A percentile compares a stretch with the other conserved stretches of the same genome.
Evolutionary conservation across 1,140 invertebrate species (phyloP).

Genomic region (Ceratitis capitata): DNA sequence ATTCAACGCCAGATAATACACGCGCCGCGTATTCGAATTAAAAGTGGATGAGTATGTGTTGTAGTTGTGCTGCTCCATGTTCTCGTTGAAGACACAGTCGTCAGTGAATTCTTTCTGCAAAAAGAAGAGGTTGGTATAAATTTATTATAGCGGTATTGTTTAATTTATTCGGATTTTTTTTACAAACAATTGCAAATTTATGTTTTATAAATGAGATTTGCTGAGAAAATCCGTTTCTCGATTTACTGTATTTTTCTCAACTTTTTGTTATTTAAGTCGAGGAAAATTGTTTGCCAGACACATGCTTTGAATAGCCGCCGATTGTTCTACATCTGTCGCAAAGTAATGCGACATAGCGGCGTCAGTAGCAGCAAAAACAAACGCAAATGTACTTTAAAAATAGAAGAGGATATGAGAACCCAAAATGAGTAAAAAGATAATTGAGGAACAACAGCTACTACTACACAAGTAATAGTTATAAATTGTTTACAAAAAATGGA

Average conservation of each 20-base stretch:
- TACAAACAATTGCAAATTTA: no score
- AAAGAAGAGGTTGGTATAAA: slow-evolving; percentile 65
- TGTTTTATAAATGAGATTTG: no score
- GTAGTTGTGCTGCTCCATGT: slow-evolving; percentile 83
- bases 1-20: slow-evolving; percentile 80
- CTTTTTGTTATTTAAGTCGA: no score
- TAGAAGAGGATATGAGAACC: no score
- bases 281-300: not conserved
- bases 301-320: not conserved
- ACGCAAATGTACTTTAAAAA: not conserved
- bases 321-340: not conserved
- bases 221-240: no score
- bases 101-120: slow-evolving; percentile 83
- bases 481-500: no score
- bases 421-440: no score
- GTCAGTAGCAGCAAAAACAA: not conserved
- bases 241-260: no score
- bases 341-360: not conserved
- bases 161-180: no score
- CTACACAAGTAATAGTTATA: no score
- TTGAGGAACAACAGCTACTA: no score
- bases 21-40: slow-evolving; percentile 76
- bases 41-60: slow-evolving; percentile 83
- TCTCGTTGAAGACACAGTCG: slow-evolving; percentile 88
- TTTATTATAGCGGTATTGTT: no score